A percentile compares a stretch with the other conserved stretches of the same genome.
Evolutionary conservation across 2,797 vertebrate genomes (phyloP).

Genomic region (Chaenodraco wilsoni): DNA sequence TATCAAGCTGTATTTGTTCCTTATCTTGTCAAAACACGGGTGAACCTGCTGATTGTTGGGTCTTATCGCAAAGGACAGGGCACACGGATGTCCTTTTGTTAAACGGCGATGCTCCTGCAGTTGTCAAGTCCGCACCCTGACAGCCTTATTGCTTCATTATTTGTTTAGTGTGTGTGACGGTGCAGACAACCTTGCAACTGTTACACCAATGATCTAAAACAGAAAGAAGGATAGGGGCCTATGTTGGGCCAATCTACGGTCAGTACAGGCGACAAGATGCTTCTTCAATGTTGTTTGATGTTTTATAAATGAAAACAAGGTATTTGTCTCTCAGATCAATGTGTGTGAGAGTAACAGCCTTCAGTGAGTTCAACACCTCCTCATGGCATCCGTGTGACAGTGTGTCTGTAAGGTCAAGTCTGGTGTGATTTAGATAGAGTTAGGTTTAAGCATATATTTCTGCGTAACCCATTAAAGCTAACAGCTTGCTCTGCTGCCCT

Average conservation of each 20-base stretch:
- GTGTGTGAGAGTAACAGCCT: background rate
- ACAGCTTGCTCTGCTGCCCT: too few relatives aligned
- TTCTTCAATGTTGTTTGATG: background rate
- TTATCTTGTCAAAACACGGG: constrained; percentile 48
- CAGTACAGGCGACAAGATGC: background rate
- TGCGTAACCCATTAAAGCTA: too few relatives aligned
- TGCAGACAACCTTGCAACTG: constrained; percentile 1
- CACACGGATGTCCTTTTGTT: background rate
- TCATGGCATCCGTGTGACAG: background rate
- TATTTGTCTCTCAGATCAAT: background rate
- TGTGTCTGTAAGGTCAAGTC: background rate
- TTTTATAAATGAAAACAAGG: background rate
- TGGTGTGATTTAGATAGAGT: background rate
- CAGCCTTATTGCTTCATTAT: background rate
- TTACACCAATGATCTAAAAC: constrained; percentile 1
- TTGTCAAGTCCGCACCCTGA: background rate
- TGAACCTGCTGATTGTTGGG: constrained; percentile 11
- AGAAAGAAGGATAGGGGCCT: background rate
- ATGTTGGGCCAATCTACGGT: background rate
- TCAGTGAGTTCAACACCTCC: background rate
- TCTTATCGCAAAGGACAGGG: constrained; percentile 26
- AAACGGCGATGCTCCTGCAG: background rate
- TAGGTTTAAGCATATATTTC: too few relatives aligned
- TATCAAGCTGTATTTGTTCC: constrained; percentile 1
- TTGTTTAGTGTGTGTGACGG: background rate